Percentiles rank a stretch among this genome's conserved stretches.
phyloP scores from a whole-genome alignment of 2,888 invertebrate species.

The Spilarctia lutea region DNA sequence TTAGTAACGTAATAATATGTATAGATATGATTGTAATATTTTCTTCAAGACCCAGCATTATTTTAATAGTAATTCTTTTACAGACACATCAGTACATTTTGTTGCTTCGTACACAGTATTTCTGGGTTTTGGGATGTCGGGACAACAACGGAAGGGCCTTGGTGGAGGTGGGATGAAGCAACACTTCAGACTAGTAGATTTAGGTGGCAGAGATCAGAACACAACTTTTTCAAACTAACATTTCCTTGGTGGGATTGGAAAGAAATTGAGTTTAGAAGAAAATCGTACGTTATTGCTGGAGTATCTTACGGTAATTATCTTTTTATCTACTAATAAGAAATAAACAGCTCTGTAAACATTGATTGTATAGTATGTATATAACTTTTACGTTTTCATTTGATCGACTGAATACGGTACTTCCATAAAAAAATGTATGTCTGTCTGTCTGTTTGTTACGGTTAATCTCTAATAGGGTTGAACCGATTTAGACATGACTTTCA shows the following conservation, averaged over 20 bases:
- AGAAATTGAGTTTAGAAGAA: slow-evolving; percentile 26
- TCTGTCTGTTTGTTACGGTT: no score
- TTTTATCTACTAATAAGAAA: no score
- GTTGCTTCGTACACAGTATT: not conserved
- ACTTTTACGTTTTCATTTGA: no score
- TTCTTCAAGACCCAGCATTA: not conserved
- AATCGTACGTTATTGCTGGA: slow-evolving; percentile 42
- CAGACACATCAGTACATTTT: slow-evolving; percentile 1
- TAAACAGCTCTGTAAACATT: no score
- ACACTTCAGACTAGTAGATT: slow-evolving; percentile 27
- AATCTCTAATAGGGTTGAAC: no score
- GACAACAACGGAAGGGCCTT: not conserved
- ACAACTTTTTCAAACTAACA: not conserved
- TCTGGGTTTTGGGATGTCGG: slow-evolving; percentile 8
- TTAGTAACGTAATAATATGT: no score
- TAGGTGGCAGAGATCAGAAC: slow-evolving; percentile 44
- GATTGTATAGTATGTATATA: no score
- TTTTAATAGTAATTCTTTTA: not conserved
- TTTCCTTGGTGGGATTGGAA: slow-evolving; percentile 38
- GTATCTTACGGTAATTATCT: slow-evolving; percentile 49
- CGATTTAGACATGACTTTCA: no score
- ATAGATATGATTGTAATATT: no score
- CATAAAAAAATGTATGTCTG: no score
- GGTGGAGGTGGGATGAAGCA: not conserved
- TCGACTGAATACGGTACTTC: no score